Percentiles rank a stretch among this genome's conserved stretches.
phyloP scores from a whole-genome alignment of 1,140 invertebrate genomes.

The Diorhabda carinulata region DNA sequence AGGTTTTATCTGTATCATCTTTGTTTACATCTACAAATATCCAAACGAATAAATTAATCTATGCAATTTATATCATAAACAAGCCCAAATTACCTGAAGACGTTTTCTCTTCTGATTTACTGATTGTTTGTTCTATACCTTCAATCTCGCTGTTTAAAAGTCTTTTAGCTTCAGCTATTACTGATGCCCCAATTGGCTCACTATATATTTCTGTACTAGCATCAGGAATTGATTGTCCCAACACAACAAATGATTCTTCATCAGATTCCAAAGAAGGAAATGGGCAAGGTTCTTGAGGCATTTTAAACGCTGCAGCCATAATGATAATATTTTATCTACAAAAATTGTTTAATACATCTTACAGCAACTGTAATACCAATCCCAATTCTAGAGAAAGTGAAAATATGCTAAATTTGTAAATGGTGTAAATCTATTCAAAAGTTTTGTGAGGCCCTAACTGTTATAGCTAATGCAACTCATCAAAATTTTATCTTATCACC shows the following conservation, averaged over 20 bases:
- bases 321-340: too few species aligned
- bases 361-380: too few species aligned
- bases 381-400: too few species aligned
- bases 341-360: too few species aligned
- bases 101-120: not conserved
- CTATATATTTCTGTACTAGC: conserved; percentile 4
- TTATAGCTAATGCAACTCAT: too few species aligned
- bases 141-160: conserved; percentile 13
- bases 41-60: too few species aligned
- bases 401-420: too few species aligned
- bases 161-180: conserved; percentile 19
- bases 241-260: conserved; percentile 25
- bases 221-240: conserved; percentile 16
- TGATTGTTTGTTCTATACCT: conserved; percentile 7
- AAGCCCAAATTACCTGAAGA: not conserved
- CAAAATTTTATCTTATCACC: too few species aligned
- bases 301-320: not conserved
- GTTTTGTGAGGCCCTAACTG: too few species aligned
- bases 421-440: too few species aligned
- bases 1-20: too few species aligned
- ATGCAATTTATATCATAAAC: not conserved
- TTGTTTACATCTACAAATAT: too few species aligned
- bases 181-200: conserved; percentile 1
- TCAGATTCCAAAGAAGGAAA: conserved; percentile 12
- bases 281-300: conserved; percentile 13